Evolutionary conservation across 2,797 vertebrate genomes (phyloP), one percentile per base, ranked within the genome.

Genomic region (Otolemur crassicaudatus): DNA sequence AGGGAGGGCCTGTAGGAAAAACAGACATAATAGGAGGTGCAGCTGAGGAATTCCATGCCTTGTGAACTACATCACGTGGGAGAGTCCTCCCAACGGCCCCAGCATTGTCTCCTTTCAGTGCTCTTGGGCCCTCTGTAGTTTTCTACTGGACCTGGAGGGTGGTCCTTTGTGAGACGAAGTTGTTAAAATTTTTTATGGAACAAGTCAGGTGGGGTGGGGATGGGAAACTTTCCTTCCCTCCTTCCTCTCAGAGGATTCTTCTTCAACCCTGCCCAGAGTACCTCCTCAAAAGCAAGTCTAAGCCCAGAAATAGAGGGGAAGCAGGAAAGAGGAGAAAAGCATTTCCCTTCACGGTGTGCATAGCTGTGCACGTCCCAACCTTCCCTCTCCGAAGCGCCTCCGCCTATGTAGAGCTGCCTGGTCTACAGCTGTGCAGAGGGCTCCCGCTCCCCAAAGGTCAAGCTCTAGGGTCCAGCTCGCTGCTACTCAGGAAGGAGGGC

Each of bases 221-320:
- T 4, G 20, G 67, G 63, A 67, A 22, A 31, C 40, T 31, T 10
- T 49, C 11, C n/a, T 75, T 49, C 56, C 9, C 34, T 40, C 19
- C 19, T 23, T 63, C 10, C 6, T 56, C 46, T 34, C 79, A 13
- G 49, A 76, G 69, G 23, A 43, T 60, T 40, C 65, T 43, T 34
- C 25, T 27, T 60, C 70, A 65, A 53, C 23, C 37, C 17, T 87
- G 96, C n/a, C 77, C 46, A 58, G 34, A 43, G 12, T 3, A 29
- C 40, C 79, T 40, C 31, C 31, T 90, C 72, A 92, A 96, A 79
- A 85, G 23, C 70, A 94, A 87, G 60, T 69, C n/a, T 19, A 70
- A 69, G 75, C 79, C n/a, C n/a, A 16, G 60, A 61, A 25, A 29
- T 25, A 19, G 40, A 76, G 27, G 25, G 9, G 4, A 80, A 81